These are phyloP conservation scores for Trichechus manatus DNA, from an alignment of 2,113 vertebrate species.

Conservation along the genomic window DNA sequence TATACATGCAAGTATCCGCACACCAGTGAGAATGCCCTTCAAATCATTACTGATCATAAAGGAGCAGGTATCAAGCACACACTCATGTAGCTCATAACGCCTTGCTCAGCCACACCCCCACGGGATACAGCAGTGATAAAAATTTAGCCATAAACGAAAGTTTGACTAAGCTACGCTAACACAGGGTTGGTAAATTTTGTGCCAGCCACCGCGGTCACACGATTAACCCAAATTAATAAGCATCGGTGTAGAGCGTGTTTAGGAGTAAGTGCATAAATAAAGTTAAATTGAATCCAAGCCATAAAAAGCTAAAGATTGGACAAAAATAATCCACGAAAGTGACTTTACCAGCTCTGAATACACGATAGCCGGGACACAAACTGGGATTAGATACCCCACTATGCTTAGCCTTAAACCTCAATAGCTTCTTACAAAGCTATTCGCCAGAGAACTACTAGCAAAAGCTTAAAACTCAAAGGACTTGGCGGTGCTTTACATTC, in stretches of 20 bases:
- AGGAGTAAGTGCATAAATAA: background rate
- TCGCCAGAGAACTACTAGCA: slow-evolving; percentile 41
- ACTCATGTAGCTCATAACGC: background rate
- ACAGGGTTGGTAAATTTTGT: too few species aligned
- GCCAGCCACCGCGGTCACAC: too few species aligned
- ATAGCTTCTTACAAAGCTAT: background rate
- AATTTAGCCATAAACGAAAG: too few species aligned
- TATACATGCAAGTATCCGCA: background rate
- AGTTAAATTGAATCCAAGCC: background rate
- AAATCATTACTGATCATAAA: background rate
- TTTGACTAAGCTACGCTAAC: too few species aligned
- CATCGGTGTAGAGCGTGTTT: background rate
- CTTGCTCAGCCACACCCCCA: too few species aligned
- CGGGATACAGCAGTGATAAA: too few species aligned
- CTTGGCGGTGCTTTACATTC: slow-evolving; percentile 20
- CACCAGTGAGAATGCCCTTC: background rate
- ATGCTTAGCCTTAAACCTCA: slow-evolving; percentile 37
- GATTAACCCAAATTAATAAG: too few species aligned
- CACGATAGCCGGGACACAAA: background rate
- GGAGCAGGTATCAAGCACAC: background rate
- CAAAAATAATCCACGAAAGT: background rate
- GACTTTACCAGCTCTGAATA: background rate
- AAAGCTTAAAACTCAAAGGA: slow-evolving; percentile 73
- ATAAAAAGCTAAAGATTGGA: background rate
- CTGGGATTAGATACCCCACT: slow-evolving; percentile 40